Base-by-base conservation (phyloP, 2,797 vertebrate genomes). In the Siniperca obscura region DNA sequence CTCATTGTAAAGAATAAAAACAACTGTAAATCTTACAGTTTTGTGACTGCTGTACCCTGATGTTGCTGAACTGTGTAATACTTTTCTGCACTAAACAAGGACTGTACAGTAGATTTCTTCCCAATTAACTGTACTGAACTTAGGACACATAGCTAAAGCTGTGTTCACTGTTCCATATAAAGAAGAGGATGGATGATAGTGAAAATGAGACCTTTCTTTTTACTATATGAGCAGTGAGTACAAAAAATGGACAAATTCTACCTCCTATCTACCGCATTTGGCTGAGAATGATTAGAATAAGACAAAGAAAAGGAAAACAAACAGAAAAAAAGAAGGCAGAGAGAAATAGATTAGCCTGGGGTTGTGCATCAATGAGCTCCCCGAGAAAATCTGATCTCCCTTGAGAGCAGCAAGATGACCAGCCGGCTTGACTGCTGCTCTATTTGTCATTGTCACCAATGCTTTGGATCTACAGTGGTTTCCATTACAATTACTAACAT, bases 361-460 rank as follows among this genome's bases (percentile, higher is more conserved):
- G 62, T 74, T 74, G 66, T 61, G 67, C 78, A 66, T 85, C 76
- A 85, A 68, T 83, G 84, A 83, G 80, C 65, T 76, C 75, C 60
- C 62, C 0, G 25, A 80, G 82, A 86, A 87, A 82, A 88, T 79
- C 12, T 80, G 72, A 81, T 73, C 76, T 84, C 83, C 68, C 56
- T 59, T 0, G 38, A 69, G 86, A 87, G 83, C 72, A 71, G 83
- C 62, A n/a, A 56, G 77, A 86, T 67, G 78, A 79, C 84, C 85
- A 61, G 61, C 65, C 46, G 5, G 76, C 44, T 70, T 5, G 12
- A 71, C 73, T 44, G 75, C 60, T 77, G 87, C 76, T 72, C 81
- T 74, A 86, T 92, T 89, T 81, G 87, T 91, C 86, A 87, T 67
- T 50, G 21, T 88, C 89, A 73, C 79, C 74, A 81, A 79, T 78